Evolutionary conservation across 2,113 vertebrate species (phyloP), one percentile per base, ranked within the genome.

Genomic region (Setophaga kirtlandii): DNA sequence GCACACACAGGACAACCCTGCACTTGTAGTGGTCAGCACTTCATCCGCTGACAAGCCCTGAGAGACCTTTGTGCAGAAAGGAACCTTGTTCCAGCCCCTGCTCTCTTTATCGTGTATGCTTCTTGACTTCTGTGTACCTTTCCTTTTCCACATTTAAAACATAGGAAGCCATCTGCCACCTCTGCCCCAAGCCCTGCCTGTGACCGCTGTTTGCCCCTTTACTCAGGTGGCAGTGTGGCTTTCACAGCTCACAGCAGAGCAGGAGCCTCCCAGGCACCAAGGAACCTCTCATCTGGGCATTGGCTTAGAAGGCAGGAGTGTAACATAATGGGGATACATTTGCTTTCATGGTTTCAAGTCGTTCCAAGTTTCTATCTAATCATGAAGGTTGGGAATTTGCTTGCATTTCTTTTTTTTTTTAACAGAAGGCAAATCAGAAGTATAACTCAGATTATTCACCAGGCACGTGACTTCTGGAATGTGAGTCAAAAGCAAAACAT

Each of bases 401-500:
- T 19, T 53, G 18, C 6, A 1, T 33, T 12, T 11, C 5, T 12
- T 37, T 31, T 37, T 31, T 37, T 56, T 11, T 9, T 12, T 4
- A 77, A 68, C 14, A 50, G 42, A 44, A 56, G 62, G 24, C n/a
- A 76, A 92, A 80, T 6, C 63, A 78, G 62, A 84, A 92, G 49
- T 73, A 79, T 24, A 85, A 60, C 28, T 31, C 58, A 89, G 58
- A 91, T 93, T 89, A 70, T 65, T 65, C 58, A 73, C 20, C 15
- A 35, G 20, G 27, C n/a, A 78, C 0, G 0, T 60, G 65, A 41
- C 67, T 70, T 74, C 70, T 74, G 70, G 70, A 94, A 91, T 46
- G 50, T 23, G 62, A 90, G 8, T 65, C 77, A 67, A 70, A 95
- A 89, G 44, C 63, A 93, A 87, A 87, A 67, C 37, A 65, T 39